Base-by-base conservation (phyloP, 2,113 vertebrate genomes). In the Parotia lawesii region DNA sequence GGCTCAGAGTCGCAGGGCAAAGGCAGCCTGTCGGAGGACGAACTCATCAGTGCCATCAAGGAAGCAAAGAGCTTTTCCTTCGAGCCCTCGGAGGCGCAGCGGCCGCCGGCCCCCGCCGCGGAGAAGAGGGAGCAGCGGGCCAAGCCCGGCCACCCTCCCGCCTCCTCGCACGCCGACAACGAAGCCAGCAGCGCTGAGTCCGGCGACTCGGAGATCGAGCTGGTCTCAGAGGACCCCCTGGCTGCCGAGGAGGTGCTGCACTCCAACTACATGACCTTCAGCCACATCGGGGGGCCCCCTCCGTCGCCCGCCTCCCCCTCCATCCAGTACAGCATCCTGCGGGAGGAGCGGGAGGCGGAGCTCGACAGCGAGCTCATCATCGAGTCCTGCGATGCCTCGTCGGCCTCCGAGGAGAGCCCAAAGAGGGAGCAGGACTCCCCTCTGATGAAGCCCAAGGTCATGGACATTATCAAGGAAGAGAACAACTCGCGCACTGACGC, bases 321-420 rank as follows among this genome's bases (percentile, higher is more conserved):
- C 57, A 97, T 98, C 87, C 98, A 98, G 96, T 99, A 99, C 97
- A 99, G 99, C 97, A 99, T 99, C 94, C 98, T 99, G 95, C 96
- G 99, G 54, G 99, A 99, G 96, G 99, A 99, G 96, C 98, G 99
- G 18, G 99, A 99, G 97, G 99, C 99, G 0, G 99, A 99, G 98
- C 98, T 99, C 3, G 99, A 99, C 98, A 99, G 99, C 7, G 99
- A 99, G 96, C 99, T 99, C 91, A 98, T 99, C 97, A 99, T 99
- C 2, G 99, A 99, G 97, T 99, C 98, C 1, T 98, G 98, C 3
- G 98, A 98, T 0, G 98, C 98, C 47, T 98, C 98, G 0, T 98
- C 99, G 0, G 99, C 99, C n/a, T 99, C 99, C 0, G 99, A 99
- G 94, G 99, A 99, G 97, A 99, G 99, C 95, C 99, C 99, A 4